Evolutionary conservation across 1,140 invertebrate genomes (phyloP).

Genomic region (Planococcus citri): DNA sequence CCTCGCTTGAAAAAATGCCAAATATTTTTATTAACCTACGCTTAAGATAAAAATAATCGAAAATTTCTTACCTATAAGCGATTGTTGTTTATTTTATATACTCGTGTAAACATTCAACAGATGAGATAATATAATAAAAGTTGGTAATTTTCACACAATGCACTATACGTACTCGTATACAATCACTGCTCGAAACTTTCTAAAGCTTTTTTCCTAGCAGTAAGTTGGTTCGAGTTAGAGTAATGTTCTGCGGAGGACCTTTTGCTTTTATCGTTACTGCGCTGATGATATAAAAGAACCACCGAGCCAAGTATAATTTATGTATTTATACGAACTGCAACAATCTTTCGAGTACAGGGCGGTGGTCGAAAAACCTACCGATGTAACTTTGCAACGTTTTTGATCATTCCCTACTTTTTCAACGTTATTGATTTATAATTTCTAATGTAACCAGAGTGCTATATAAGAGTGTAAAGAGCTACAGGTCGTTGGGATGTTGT

Average conservation of each 20-base stretch:
- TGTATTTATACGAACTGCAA: slow-evolving; percentile 7
- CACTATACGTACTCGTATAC: no score
- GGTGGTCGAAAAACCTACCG: not conserved
- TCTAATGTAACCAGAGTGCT: not conserved
- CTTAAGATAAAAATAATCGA: no score
- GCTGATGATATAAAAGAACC: not conserved
- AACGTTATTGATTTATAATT: not conserved
- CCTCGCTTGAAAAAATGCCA: no score
- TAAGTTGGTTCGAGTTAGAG: no score
- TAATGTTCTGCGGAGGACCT: no score
- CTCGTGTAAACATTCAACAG: no score
- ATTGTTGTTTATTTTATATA: no score
- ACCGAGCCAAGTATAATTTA: not conserved
- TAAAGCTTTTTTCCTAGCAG: not conserved
- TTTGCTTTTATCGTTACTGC: not conserved
- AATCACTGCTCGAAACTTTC: not conserved
- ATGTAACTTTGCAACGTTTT: not conserved
- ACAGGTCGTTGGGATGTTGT: not conserved
- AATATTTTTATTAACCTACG: no score
- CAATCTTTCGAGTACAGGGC: not conserved
- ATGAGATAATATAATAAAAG: no score
- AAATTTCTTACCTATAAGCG: no score
- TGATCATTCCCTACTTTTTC: slow-evolving; percentile 3
- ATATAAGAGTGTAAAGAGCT: not conserved
- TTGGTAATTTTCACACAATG: no score